These are phyloP conservation scores for Platyura marginata DNA, from an alignment of 1,140 invertebrate species.

Conservation along the genomic window DNA sequence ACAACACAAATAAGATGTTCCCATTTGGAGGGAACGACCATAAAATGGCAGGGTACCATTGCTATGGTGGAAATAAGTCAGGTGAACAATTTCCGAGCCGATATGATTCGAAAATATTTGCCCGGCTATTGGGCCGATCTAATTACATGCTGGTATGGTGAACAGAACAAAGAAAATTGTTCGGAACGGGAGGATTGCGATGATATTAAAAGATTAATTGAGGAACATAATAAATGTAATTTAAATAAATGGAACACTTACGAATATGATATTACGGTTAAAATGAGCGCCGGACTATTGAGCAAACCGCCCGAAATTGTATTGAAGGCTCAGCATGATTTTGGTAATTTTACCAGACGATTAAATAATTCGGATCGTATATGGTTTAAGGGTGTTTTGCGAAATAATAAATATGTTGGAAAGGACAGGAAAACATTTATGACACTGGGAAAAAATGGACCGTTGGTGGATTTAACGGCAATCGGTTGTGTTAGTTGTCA, in stretches of 20 bases:
- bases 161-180: constrained; percentile 34
- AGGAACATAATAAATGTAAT: constrained; percentile 38
- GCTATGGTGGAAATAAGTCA: constrained; percentile 40
- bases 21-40: constrained; percentile 37
- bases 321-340: constrained; percentile 38
- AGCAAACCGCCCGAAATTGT: constrained; percentile 38
- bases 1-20: constrained; percentile 39
- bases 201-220: constrained; percentile 30
- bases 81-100: constrained; percentile 38
- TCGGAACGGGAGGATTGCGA: constrained; percentile 23
- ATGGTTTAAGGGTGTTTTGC: constrained; percentile 42
- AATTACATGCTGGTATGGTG: constrained; percentile 48
- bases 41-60: constrained; percentile 56
- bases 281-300: constrained; percentile 46
- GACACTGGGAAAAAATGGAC: constrained; percentile 32
- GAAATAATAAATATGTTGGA: constrained; percentile 3
- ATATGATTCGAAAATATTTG: constrained; percentile 32
- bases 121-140: constrained; percentile 34
- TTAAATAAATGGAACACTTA: constrained; percentile 48
- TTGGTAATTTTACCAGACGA: constrained; percentile 47
- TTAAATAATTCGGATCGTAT: constrained; percentile 48
- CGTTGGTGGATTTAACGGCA: constrained; percentile 37
- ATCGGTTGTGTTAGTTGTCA: constrained; percentile 47
- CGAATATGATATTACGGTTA: constrained; percentile 46
- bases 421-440: constrained; percentile 20